Conservation (phyloP, 2,113 vertebrate genomes). For the Elephas maximus region DNA sequence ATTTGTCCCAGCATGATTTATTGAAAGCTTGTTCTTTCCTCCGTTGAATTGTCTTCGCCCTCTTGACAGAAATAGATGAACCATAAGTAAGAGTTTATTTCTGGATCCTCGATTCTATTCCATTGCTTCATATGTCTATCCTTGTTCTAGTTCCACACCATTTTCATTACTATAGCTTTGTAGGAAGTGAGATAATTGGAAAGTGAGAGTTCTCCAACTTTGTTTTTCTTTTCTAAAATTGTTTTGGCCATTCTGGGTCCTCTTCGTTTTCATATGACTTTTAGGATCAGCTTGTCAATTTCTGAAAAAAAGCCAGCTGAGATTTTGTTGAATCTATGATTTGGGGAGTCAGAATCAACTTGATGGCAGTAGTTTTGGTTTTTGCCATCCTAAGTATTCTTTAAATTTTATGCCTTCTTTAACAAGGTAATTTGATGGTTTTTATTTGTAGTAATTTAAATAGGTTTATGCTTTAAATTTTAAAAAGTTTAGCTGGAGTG, state of each 20-base stretch:
- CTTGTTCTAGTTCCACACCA: not conserved
- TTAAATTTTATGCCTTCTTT: not conserved
- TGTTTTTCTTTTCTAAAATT: conserved; percentile 1
- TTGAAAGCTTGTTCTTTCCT: not conserved
- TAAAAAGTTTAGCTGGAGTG: not conserved
- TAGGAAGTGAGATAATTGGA: not conserved
- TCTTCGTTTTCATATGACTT: not conserved
- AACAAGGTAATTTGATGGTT: conserved; percentile 20
- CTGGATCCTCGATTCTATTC: not conserved
- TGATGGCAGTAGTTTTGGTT: not conserved
- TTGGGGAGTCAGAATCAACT: not conserved
- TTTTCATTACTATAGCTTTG: not conserved
- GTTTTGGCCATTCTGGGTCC: not conserved
- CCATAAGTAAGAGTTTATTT: not conserved
- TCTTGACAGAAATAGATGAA: not conserved
- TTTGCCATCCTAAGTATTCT: not conserved
- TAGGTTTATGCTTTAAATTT: not conserved
- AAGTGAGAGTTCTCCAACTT: not conserved
- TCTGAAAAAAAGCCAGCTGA: not conserved
- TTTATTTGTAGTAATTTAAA: not conserved
- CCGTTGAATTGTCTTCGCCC: not conserved
- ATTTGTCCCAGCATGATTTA: not conserved
- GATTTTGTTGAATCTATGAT: not conserved
- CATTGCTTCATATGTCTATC: not conserved
- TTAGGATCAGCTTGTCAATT: not conserved